Base-by-base conservation (phyloP, 2,888 invertebrate genomes). In the Maniola hyperantus region DNA sequence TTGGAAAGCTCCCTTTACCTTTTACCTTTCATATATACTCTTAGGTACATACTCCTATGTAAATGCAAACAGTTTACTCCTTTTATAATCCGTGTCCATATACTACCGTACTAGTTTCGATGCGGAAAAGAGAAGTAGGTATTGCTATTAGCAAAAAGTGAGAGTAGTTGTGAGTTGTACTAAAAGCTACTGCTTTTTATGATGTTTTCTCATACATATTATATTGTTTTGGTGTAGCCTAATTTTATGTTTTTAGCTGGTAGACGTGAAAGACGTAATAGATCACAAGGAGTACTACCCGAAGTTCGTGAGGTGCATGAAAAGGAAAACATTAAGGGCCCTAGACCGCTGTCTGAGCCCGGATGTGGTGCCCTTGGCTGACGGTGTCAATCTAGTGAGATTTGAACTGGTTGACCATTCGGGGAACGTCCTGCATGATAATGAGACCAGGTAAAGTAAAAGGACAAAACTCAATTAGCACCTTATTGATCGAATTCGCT, bases 351-450 rank as follows among this genome's bases (percentile, higher is more conserved):
- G 94, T 0, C 85, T 95, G 65, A 88, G 88, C 10, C 89, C 93
- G 5, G 94, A 95, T 72, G 84, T 94, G 50, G 95, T 96, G 66
- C 93, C 94, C 0, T 79, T 96, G 11, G 90, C 93, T 18, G 93
- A 94, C 51, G 95, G 95, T 6, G 88, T 96, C 54, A 93, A 94
- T 72, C 84, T 96, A 57, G 93, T 95, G 33, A 89, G 93, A 39
- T 93, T 91, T 70, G 89, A 92, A 69, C 78, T 92, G 20, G 86
- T 92, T 11, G 91, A 91, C 70, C 80, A 80, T 54, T 82, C 88
- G 1, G 89, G 92, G 1, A 88, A 91, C 66, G 76, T 90, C 13
- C 72, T 92, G 74, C 79, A 81, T n/a, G 87, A 87, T 63, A 91
- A 90, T 73, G 82, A 82, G 61, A 88, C 88, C 5, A 88, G 87